Conservation (phyloP, 2,888 invertebrate species). For the Troides aeacus region DNA sequence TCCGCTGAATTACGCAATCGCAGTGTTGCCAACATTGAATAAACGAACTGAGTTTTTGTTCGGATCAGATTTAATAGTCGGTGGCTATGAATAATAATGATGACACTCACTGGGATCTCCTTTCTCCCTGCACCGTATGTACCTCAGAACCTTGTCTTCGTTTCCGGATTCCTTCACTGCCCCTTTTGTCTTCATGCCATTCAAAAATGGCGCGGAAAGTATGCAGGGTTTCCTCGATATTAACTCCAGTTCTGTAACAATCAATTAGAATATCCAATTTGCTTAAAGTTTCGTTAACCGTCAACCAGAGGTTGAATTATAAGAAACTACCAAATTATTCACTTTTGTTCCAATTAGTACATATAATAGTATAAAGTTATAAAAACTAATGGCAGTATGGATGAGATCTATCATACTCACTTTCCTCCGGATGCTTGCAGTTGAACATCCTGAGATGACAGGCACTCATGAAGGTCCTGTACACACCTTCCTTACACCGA, state of each 20-base stretch:
- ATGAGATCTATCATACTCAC: slow-evolving; percentile 40
- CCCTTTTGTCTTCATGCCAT: slow-evolving; percentile 32
- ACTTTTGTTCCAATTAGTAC: neutral
- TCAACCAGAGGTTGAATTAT: neutral
- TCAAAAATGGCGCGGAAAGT: slow-evolving; percentile 50
- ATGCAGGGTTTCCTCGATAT: slow-evolving; percentile 48
- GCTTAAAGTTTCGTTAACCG: too few species aligned
- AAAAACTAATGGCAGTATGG: neutral
- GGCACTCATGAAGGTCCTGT: slow-evolving; percentile 51
- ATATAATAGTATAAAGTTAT: neutral
- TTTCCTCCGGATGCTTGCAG: slow-evolving; percentile 44
- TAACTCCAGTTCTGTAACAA: slow-evolving; percentile 44
- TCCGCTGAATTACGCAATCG: too few species aligned
- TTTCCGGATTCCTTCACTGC: slow-evolving; percentile 36
- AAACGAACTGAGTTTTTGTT: too few species aligned
- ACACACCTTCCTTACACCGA: slow-evolving; percentile 48
- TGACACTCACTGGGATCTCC: slow-evolving; percentile 12
- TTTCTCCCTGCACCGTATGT: slow-evolving; percentile 40
- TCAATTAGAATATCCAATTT: neutral
- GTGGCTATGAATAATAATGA: neutral
- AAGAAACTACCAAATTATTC: too few species aligned
- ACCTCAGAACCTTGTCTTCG: slow-evolving; percentile 44
- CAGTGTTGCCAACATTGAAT: too few species aligned
- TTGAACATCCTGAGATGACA: slow-evolving; percentile 58
- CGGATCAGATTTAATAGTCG: too few species aligned